Evolutionary conservation across 2,113 vertebrate species (phyloP).

Genomic region (Sarotherodon lohbergeri): DNA sequence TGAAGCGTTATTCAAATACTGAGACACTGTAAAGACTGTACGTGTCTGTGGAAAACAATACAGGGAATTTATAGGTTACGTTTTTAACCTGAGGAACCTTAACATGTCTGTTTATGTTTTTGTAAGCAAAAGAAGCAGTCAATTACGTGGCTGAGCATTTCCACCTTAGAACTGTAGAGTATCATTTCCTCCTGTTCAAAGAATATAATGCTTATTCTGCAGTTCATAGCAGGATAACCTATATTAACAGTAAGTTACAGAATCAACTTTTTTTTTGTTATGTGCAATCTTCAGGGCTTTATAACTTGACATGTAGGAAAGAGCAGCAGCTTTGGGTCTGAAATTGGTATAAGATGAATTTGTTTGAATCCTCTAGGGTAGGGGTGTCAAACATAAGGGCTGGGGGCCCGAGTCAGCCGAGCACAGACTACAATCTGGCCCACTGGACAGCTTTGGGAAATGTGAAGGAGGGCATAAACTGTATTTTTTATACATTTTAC

Average conservation of each 20-base stretch:
- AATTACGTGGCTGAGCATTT: neutral
- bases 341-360: accelerated
- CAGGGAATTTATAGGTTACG: neutral
- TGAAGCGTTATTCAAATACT: neutral
- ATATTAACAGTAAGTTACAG: neutral
- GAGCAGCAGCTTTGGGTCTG: neutral
- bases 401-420: neutral
- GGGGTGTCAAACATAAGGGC: neutral
- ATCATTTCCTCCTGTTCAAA: neutral
- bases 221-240: neutral
- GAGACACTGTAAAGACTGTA: neutral
- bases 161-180: accelerated
- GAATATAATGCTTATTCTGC: neutral
- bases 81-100: neutral
- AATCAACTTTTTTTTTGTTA: neutral
- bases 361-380: neutral
- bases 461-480: neutral
- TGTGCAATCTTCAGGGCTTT: neutral
- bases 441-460: neutral
- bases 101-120: neutral
- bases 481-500: neutral
- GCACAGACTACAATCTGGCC: neutral
- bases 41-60: neutral
- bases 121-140: neutral
- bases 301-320: neutral